Conservation (phyloP, 2,888 invertebrate genomes). For the Perdita meconis region DNA sequence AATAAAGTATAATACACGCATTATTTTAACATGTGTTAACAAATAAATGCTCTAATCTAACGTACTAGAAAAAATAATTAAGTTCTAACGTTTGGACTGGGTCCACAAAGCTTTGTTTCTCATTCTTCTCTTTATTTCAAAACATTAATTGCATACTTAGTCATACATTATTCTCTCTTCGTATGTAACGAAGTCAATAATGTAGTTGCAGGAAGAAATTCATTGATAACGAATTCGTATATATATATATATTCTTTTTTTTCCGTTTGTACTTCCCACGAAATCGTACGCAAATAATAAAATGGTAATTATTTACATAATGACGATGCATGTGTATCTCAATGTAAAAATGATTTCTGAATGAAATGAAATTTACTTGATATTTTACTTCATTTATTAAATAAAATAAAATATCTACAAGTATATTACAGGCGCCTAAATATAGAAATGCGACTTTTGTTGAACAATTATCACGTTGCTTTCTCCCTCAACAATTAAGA, state of each 20-base stretch:
- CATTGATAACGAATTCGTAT: slow-evolving; percentile 11
- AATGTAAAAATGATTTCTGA: no score
- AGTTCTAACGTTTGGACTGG: slow-evolving; percentile 79
- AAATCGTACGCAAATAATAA: no score
- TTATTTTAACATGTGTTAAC: slow-evolving; percentile 82
- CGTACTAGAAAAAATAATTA: slow-evolving; percentile 77
- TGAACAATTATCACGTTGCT: slow-evolving; percentile 6
- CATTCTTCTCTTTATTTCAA: slow-evolving; percentile 27
- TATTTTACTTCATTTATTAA: slow-evolving; percentile 40
- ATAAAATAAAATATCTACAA: slow-evolving; percentile 47
- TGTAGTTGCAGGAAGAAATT: no score
- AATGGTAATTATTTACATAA: slow-evolving; percentile 25
- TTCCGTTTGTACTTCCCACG: not conserved
- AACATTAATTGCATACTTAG: slow-evolving; percentile 8
- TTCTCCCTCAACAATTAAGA: slow-evolving; percentile 7
- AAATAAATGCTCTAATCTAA: slow-evolving; percentile 82
- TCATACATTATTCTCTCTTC: slow-evolving; percentile 8
- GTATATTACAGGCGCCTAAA: slow-evolving; percentile 21
- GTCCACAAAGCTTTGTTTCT: slow-evolving; percentile 64
- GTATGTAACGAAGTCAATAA: no score
- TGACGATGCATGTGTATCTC: slow-evolving; percentile 31
- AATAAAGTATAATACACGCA: slow-evolving; percentile 83
- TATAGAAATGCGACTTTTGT: slow-evolving; percentile 5
- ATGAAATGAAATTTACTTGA: slow-evolving; percentile 40
- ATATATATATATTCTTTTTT: not conserved